phyloP scores from a whole-genome alignment of 2,888 invertebrate species.

The Pseudeuparius sepicola region DNA sequence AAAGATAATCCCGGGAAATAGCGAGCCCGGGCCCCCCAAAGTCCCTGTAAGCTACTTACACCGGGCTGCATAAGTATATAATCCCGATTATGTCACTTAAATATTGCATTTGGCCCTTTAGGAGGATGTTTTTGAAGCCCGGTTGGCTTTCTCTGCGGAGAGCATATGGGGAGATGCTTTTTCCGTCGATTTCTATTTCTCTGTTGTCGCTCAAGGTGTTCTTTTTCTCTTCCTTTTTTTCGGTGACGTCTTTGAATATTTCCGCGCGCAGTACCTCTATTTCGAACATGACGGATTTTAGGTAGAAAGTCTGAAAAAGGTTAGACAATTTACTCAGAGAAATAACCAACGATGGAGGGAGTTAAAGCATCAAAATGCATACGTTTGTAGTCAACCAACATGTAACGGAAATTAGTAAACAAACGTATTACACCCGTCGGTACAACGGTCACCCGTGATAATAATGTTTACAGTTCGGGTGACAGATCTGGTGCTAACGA shows the following conservation, averaged over 20 bases:
- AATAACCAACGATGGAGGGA: too few relatives aligned
- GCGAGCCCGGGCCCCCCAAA: neutral
- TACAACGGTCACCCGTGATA: too few relatives aligned
- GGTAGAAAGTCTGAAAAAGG: conserved; percentile 55
- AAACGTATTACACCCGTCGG: too few relatives aligned
- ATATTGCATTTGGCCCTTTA: conserved; percentile 80
- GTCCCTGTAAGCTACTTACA: conserved; percentile 56
- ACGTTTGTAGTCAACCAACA: too few relatives aligned
- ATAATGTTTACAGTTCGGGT: too few relatives aligned
- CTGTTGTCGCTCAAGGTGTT: too few relatives aligned
- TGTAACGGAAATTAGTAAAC: too few relatives aligned
- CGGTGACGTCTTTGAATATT: conserved; percentile 20
- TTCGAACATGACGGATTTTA: conserved; percentile 79
- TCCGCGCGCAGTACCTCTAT: conserved; percentile 57
- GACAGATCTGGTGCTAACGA: too few relatives aligned
- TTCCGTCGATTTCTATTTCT: conserved; percentile 33
- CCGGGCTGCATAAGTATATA: conserved; percentile 78
- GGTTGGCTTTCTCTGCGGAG: conserved; percentile 40
- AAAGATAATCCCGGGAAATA: conserved; percentile 15
- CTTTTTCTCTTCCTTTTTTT: conserved; percentile 18
- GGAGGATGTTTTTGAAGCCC: conserved; percentile 58
- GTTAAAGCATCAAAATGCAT: too few relatives aligned
- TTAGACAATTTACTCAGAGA: too few relatives aligned
- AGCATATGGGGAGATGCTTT: conserved; percentile 35
- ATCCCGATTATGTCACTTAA: conserved; percentile 71